Percentiles rank a stretch among this genome's conserved stretches.
phyloP scores from a whole-genome alignment of 1,140 invertebrate species.

The Babylonia areolata region DNA sequence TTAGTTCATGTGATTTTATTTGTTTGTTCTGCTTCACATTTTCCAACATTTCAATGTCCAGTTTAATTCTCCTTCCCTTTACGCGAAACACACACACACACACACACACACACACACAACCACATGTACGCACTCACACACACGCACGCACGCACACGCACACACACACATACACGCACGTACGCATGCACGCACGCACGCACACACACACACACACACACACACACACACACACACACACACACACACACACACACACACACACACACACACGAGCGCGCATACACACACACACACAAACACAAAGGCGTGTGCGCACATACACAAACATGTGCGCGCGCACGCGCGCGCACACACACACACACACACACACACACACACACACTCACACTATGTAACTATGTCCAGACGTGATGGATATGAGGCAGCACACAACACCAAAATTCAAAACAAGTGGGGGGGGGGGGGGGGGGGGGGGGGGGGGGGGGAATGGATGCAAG shows the following conservation, averaged over 20 bases:
- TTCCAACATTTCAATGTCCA: too few species aligned
- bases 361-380: slow-evolving; percentile 25
- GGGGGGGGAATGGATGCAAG: too few species aligned
- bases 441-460: too few species aligned
- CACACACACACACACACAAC: slow-evolving; percentile 4
- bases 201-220: slow-evolving; percentile 30
- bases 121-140: not conserved
- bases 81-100: not conserved
- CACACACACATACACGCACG: not conserved
- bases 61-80: too few species aligned
- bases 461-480: too few species aligned
- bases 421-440: too few species aligned
- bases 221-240: slow-evolving; percentile 32
- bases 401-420: too few species aligned
- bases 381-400: slow-evolving; percentile 17
- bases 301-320: not conserved
- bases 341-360: not conserved
- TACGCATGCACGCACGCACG: not conserved
- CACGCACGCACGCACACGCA: slow-evolving; percentile 10
- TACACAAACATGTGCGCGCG: not conserved
- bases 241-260: slow-evolving; percentile 31
- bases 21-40: too few species aligned
- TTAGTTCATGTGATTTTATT: too few species aligned
- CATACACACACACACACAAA: not conserved
- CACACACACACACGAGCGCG: not conserved